Evolutionary conservation across 2,888 invertebrate genomes (phyloP).

Genomic region (Mycalesis mineus): DNA sequence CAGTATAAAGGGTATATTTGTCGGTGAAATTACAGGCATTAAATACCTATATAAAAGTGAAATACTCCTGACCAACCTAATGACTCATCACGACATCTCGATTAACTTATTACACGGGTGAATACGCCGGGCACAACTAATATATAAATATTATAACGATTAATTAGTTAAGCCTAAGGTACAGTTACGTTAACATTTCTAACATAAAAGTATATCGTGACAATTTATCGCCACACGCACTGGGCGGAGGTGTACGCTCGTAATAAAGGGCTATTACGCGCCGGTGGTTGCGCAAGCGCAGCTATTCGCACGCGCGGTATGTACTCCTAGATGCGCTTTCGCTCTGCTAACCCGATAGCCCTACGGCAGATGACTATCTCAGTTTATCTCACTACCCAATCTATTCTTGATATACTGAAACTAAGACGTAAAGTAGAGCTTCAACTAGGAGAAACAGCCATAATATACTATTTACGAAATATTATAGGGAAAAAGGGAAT

Average conservation of each 20-base stretch:
- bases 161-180: no score
- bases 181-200: neutral
- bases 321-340: conserved; percentile 36
- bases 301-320: conserved; percentile 57
- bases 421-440: neutral
- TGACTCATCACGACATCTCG: no score
- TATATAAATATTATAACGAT: no score
- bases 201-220: conserved; percentile 35
- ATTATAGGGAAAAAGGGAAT: no score
- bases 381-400: neutral
- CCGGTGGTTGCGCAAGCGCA: conserved; percentile 59
- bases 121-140: no score
- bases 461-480: no score
- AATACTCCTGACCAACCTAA: no score
- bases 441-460: no score
- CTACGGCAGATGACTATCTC: conserved; percentile 14
- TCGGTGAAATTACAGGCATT: no score
- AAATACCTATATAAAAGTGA: no score
- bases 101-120: no score
- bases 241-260: conserved; percentile 26
- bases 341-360: conserved; percentile 35
- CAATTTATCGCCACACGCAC: conserved; percentile 40
- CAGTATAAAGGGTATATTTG: no score
- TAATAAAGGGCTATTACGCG: conserved; percentile 49
- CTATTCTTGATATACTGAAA: neutral